Base-by-base conservation (phyloP, 2,113 vertebrate genomes). In the Catagonus wagneri region DNA sequence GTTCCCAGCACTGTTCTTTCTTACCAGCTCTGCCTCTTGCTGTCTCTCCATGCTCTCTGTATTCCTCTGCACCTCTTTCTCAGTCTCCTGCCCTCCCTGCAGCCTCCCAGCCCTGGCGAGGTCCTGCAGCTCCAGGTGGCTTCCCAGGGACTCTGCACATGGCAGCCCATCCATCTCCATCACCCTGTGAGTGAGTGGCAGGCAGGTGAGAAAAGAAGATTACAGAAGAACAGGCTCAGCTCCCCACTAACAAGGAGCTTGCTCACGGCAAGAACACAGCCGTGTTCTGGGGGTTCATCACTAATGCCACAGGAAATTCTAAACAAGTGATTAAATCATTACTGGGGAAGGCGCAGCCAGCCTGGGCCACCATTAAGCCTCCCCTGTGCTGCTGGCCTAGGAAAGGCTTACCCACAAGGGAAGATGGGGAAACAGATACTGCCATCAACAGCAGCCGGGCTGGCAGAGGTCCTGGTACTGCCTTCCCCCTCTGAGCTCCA, bases 231-330 rank as follows among this genome's bases (percentile, higher is more conserved):
- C 74, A 72, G 80, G 20, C 93, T 92, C 23, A 61, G 85, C 90
- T 97, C 78, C 89, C 95, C 4, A 16, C 93, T 72, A 92, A 96
- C 96, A 86, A 61, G 83, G 93, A 93, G 84, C 85, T 88, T 0
- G 0, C 92, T 96, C 86, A 52, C 89, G 29, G 0, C 3, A 15
- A 97, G 91, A 95, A 96, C 29, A 17, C 39, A 96, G 89, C 69
- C 97, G 94, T 50, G 61, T 98, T 95, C 83, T 86, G n/a, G 83
- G 79, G 91, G 58, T 88, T 96, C 63, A 96, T 97, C 97, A 96
- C 95, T 96, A 97, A 96, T 96, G 92, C 94, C 95, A 96, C 94
- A 95, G 97, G 95, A 98, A 96, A 96, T 95, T 97, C 96, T 97
- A 96, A 97, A 94, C 94, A 94, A 95, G 95, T 0, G 56, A 96